phyloP scores from a whole-genome alignment of 2,113 vertebrate genomes.

The Pagrus major region DNA sequence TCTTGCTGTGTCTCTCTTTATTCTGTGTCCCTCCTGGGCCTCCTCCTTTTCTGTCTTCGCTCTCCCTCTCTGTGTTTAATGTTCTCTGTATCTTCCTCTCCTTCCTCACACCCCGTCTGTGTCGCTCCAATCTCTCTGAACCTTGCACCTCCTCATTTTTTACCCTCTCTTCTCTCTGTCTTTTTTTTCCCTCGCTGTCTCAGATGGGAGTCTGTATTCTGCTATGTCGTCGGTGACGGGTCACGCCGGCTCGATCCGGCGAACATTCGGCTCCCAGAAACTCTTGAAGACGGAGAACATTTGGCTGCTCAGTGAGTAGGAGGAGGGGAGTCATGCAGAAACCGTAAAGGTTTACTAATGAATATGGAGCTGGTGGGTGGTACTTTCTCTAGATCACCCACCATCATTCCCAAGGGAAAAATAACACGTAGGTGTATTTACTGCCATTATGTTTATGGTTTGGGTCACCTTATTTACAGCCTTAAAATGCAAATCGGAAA shows the following conservation, averaged over 20 bases:
- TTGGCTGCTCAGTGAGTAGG: slow-evolving; percentile 87
- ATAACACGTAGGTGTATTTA: slow-evolving; percentile 37
- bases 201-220: slow-evolving; percentile 87
- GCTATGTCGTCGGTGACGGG: slow-evolving; percentile 81
- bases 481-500: neutral
- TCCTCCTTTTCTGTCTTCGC: neutral
- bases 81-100: slow-evolving; percentile 19
- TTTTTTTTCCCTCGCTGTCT: neutral
- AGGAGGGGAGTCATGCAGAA: slow-evolving; percentile 35
- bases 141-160: slow-evolving; percentile 12
- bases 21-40: slow-evolving; percentile 16
- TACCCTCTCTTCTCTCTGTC: slow-evolving; percentile 12
- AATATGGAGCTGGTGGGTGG: slow-evolving; percentile 63
- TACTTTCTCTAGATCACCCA: slow-evolving; percentile 43
- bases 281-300: slow-evolving; percentile 86
- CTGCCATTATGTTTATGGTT: neutral
- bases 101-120: slow-evolving; percentile 20
- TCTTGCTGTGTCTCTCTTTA: slow-evolving; percentile 5
- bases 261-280: slow-evolving; percentile 83
- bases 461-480: neutral
- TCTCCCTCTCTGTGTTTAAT: slow-evolving; percentile 41
- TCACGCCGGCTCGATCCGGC: slow-evolving; percentile 80
- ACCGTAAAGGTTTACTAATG: slow-evolving; percentile 27
- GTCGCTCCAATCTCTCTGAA: slow-evolving; percentile 26
- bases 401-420: slow-evolving; percentile 27